Evolutionary conservation across 2,113 vertebrate species (phyloP), one percentile per base, ranked within the genome.

Genomic region (Osmerus eperlanus): DNA sequence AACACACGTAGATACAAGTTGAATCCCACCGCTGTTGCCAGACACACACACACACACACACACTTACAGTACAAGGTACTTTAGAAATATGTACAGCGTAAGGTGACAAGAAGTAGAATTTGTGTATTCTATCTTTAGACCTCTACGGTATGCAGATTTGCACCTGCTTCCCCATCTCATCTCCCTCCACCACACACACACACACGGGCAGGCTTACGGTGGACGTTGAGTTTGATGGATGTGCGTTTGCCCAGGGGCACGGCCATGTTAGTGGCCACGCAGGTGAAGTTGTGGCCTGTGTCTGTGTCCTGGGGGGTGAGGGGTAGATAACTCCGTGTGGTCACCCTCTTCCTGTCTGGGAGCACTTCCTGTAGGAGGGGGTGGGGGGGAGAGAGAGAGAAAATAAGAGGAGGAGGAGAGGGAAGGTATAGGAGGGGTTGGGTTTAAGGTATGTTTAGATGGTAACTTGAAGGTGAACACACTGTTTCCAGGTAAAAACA

Each of bases 341-440:
- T 97, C 84, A 97, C 95, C 19, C 95, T 73, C 77, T 98, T 98
- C 69, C 96, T 94, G 1, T 97, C 96, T 0, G 92, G 84, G 64
- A 98, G 78, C 71, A 97, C 89, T 65, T 96, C 95, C 97, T 99
- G 79, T n/a, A 12, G 14, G 59, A 18, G 0, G 19, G 25, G 78
- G 4, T 67, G 0, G 0, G 68, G 62, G 52, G 23, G 23, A 28
- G 53, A n/a, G 16, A 25, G 69, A 69, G 2, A 51, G 28, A 60
- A 11, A 60, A 32, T 21, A 16, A 59, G 29, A 47, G 11, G 15
- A 36, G 36, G n/a, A 36, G 8, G 15, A 52, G 16, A 36, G 0
- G 19, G 58, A n/a, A 56, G 14, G 9, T 1, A 12, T 53, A 12
- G 21, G 21, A 21, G 21, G 21, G 21, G 0, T 21, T 21, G 21